Evolutionary conservation across 2,888 invertebrate species (phyloP).

Genomic region (Iphiclides podalirius): DNA sequence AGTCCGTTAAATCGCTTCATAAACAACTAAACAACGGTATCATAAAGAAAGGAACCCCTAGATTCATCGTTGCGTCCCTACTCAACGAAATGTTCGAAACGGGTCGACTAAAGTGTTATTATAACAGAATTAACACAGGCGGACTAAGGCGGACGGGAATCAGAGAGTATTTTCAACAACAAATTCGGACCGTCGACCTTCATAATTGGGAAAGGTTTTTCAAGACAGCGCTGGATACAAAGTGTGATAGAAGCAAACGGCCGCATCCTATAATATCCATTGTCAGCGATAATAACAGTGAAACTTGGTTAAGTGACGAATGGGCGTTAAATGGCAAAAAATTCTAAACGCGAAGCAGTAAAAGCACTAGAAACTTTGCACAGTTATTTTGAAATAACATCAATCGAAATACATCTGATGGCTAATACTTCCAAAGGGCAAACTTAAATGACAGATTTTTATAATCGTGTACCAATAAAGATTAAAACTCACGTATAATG

Average conservation of each 20-base stretch:
- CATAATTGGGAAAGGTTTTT: too few relatives aligned
- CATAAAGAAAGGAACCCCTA: not conserved
- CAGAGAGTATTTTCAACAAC: too few relatives aligned
- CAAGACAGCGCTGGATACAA: too few relatives aligned
- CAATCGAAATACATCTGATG: constrained; percentile 20
- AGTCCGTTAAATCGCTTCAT: too few relatives aligned
- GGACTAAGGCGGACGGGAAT: too few relatives aligned
- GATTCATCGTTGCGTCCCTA: not conserved
- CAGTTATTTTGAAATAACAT: constrained; percentile 27
- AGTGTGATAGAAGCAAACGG: too few relatives aligned
- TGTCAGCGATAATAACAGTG: too few relatives aligned
- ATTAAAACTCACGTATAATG: not conserved
- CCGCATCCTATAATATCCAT: too few relatives aligned
- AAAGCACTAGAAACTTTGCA: constrained; percentile 31
- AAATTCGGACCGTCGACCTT: too few relatives aligned
- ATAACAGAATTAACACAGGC: not conserved
- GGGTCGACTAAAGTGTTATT: not conserved
- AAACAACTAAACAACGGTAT: not conserved
- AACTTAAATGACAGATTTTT: constrained; percentile 28
- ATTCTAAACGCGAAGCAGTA: constrained; percentile 25
- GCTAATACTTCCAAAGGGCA: constrained; percentile 25
- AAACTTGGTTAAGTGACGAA: too few relatives aligned
- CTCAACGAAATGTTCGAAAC: not conserved
- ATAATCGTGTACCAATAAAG: constrained; percentile 8
- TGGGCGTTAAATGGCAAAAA: too few relatives aligned